Base-by-base conservation (phyloP, 2,797 vertebrate species). In the Gobionotothen gibberifrons region DNA sequence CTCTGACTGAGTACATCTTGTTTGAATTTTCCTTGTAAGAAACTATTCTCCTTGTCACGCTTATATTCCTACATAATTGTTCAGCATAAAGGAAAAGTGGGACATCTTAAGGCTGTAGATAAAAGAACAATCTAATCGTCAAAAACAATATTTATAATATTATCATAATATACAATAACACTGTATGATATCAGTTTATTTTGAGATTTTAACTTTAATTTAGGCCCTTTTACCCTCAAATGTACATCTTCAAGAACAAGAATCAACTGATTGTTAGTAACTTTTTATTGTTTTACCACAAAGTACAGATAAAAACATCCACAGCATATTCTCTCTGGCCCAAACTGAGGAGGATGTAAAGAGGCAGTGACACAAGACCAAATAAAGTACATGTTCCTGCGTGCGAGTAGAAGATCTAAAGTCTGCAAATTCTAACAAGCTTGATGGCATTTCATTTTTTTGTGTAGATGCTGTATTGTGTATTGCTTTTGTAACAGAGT, bases 401-500 rank as follows among this genome's bases (percentile, higher is more conserved):
- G 82, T 74, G 85, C 84, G 78, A 63, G 85, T 82, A 86, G 84
- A 85, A 83, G 81, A 83, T 85, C 81, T 85, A 85, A 72, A 69
- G 81, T 84, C 81, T 7, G 83, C 80, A 83, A 85, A 83, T 76
- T 85, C 84, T 83, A 83, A 73, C 73, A 82, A 83, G 86, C 85
- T 81, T 55, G 67, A 86, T 87, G 84, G 72, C 68, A 32, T 88
- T 85, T 78, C 14, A 64, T 82, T 84, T 79, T 81, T 77, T 32
- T 63, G 63, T 87, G 62, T 87, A 78, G 75, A 80, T 79, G 72
- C 86, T 86, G 85, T 73, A 54, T 71, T 76, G 81, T 83, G 87
- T 93, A 93, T 94, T 94, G 92, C 93, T 95, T 54, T 91, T 76
- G 69, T 92, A 89, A 93, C 91, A 73, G 89, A 90, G 88, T 90